Evolutionary conservation across 2,888 invertebrate genomes (phyloP).

Genomic region (Macropis europaea): DNA sequence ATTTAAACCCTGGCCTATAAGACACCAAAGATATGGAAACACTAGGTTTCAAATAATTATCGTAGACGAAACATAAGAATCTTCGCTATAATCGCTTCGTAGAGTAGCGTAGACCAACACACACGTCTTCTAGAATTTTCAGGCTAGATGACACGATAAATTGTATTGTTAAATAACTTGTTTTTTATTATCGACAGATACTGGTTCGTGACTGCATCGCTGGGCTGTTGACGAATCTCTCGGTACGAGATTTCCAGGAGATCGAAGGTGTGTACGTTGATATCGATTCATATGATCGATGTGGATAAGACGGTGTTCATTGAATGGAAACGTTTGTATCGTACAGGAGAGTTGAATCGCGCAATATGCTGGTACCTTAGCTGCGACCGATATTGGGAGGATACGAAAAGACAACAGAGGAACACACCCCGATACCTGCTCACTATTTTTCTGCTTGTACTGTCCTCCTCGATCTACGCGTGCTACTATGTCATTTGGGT

Average conservation of each 20-base stretch:
- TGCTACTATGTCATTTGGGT: slow-evolving; percentile 97
- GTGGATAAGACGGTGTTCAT: too few species aligned
- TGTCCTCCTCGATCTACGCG: slow-evolving; percentile 91
- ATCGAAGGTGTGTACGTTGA: slow-evolving; percentile 89
- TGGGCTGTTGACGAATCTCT: slow-evolving; percentile 89
- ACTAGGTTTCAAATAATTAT: too few species aligned
- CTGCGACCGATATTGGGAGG: slow-evolving; percentile 96
- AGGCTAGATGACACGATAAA: background rate
- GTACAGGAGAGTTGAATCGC: slow-evolving; percentile 94
- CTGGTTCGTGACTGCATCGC: slow-evolving; percentile 92
- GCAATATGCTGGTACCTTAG: slow-evolving; percentile 96
- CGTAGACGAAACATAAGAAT: too few species aligned
- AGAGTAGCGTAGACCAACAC: background rate
- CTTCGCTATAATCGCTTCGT: too few species aligned
- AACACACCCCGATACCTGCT: slow-evolving; percentile 91
- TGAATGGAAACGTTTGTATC: too few species aligned
- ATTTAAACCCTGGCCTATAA: too few species aligned
- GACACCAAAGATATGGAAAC: too few species aligned
- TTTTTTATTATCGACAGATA: slow-evolving; percentile 78
- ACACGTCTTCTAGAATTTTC: too few species aligned
- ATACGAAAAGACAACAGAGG: slow-evolving; percentile 86
- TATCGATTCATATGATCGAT: too few species aligned
- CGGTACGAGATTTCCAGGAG: slow-evolving; percentile 91
- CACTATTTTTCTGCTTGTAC: slow-evolving; percentile 89
- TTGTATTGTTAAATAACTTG: background rate